These are phyloP conservation scores for Epinotia nisella DNA, from an alignment of 2,888 invertebrate species.

Conservation along the genomic window DNA sequence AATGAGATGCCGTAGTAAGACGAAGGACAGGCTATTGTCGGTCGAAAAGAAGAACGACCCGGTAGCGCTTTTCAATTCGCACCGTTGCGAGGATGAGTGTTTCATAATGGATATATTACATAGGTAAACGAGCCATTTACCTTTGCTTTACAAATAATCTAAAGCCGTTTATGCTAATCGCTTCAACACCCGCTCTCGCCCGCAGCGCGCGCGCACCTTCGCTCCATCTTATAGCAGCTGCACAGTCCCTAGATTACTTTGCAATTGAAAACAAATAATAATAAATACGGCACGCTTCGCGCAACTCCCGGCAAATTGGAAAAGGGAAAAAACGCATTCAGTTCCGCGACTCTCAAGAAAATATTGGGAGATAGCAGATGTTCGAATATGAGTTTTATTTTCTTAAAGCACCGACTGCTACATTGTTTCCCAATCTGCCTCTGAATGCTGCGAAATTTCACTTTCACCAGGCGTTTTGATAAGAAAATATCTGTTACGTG, in stretches of 20 bases:
- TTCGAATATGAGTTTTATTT: slow-evolving; percentile 69
- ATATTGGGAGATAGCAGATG: slow-evolving; percentile 73
- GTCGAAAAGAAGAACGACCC: too few relatives aligned
- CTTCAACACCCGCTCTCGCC: slow-evolving; percentile 24
- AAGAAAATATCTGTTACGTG: background rate
- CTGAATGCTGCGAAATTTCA: slow-evolving; percentile 31
- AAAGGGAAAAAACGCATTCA: slow-evolving; percentile 66
- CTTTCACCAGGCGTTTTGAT: slow-evolving; percentile 7
- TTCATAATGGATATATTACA: too few relatives aligned
- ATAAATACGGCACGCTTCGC: slow-evolving; percentile 75
- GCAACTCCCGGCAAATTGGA: slow-evolving; percentile 75
- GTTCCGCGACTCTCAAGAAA: slow-evolving; percentile 58
- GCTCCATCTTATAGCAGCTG: slow-evolving; percentile 72
- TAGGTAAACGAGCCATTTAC: too few relatives aligned
- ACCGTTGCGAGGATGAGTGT: too few relatives aligned
- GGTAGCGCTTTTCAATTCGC: too few relatives aligned
- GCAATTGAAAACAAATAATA: slow-evolving; percentile 84
- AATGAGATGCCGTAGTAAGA: too few relatives aligned
- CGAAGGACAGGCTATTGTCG: too few relatives aligned
- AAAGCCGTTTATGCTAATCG: background rate
- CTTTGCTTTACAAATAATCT: too few relatives aligned
- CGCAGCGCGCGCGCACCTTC: slow-evolving; percentile 44
- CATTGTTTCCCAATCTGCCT: slow-evolving; percentile 50
- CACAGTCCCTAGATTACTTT: slow-evolving; percentile 79
- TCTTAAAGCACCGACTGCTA: slow-evolving; percentile 56